phyloP scores from a whole-genome alignment of 2,888 invertebrate species.

The Chrysodeixis includens region DNA sequence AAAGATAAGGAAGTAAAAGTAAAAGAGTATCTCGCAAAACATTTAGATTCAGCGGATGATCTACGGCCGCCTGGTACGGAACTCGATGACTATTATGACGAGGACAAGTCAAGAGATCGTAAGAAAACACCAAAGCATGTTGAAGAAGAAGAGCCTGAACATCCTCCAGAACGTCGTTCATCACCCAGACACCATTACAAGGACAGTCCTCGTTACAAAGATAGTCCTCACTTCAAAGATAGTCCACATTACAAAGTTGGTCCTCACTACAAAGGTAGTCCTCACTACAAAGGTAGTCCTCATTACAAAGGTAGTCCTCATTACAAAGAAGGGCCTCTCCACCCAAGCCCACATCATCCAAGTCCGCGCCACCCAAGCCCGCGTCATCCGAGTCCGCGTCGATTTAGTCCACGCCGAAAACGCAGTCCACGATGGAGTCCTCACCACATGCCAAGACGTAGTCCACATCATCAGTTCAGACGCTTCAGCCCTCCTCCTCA shows the following conservation, averaged over 20 bases:
- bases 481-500: conserved; percentile 33
- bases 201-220: conserved; percentile 10
- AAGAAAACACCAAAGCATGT: conserved; percentile 44
- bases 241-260: conserved; percentile 21
- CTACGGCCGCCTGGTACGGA: conserved; percentile 84
- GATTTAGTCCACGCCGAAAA: conserved; percentile 15
- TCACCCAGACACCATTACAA: conserved; percentile 21
- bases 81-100: conserved; percentile 79
- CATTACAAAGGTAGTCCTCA: conserved; percentile 13
- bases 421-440: conserved; percentile 35
- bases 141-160: conserved; percentile 27
- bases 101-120: conserved; percentile 56
- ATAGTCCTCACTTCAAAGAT: too few species aligned
- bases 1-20: conserved; percentile 84
- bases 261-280: conserved; percentile 10
- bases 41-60: conserved; percentile 77
- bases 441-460: conserved; percentile 26
- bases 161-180: conserved; percentile 17
- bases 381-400: too few species aligned
- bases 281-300: conserved; percentile 19
- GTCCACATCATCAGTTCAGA: conserved; percentile 34
- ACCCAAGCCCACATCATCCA: conserved; percentile 15
- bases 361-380: conserved; percentile 24
- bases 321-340: conserved; percentile 18
- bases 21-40: conserved; percentile 81